phyloP scores from a whole-genome alignment of 1,140 invertebrate genomes.

The Neodiprion pinetum region DNA sequence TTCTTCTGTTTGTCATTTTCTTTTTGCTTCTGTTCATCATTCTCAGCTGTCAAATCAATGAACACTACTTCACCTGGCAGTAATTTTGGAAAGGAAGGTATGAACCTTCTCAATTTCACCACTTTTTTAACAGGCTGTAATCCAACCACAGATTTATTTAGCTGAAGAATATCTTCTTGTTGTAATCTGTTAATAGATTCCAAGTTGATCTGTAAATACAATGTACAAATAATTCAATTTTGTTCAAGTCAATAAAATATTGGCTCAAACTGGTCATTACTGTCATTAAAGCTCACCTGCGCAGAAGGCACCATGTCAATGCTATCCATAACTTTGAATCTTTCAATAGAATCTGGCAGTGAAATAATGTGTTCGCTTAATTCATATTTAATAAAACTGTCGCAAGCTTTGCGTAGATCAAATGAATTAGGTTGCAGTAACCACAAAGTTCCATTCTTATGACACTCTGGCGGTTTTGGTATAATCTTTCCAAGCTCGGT shows the following conservation, averaged over 20 bases:
- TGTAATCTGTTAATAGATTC: not conserved
- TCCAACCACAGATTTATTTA: not conserved
- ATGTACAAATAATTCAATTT: not conserved
- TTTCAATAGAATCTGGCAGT: not conserved
- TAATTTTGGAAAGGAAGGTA: conserved; percentile 24
- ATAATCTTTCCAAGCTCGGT: conserved; percentile 42
- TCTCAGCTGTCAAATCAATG: conserved; percentile 48
- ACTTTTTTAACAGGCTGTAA: not conserved
- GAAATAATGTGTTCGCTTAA: conserved; percentile 23
- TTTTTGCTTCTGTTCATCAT: conserved; percentile 26
- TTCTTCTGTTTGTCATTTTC: conserved; percentile 31
- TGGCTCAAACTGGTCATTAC: not conserved
- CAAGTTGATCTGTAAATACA: conserved; percentile 3
- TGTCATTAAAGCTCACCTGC: not conserved
- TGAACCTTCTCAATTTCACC: conserved; percentile 11
- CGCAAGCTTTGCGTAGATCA: conserved; percentile 36
- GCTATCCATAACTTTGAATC: not conserved
- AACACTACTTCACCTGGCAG: conserved; percentile 36
- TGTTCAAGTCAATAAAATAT: not conserved
- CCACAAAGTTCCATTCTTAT: conserved; percentile 41
- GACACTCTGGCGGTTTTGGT: conserved; percentile 34
- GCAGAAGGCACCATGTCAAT: not conserved
- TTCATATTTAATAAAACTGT: conserved; percentile 45
- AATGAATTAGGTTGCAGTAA: conserved; percentile 42
- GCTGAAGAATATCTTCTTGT: not conserved